phyloP scores from a whole-genome alignment of 2,113 vertebrate species.

The Trematocara macrostoma region DNA sequence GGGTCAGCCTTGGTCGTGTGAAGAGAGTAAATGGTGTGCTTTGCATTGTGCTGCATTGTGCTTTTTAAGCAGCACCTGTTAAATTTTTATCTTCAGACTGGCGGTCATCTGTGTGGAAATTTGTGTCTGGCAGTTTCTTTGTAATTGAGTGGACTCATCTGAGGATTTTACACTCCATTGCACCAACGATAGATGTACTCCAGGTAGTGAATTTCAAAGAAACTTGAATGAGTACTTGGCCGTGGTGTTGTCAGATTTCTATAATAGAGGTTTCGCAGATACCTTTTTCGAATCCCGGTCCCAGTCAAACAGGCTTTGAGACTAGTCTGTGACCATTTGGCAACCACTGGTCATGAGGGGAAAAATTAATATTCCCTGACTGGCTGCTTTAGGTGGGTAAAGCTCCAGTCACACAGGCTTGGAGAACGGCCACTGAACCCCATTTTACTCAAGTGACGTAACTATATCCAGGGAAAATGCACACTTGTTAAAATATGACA shows the following conservation, averaged over 20 bases:
- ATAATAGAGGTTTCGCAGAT: neutral
- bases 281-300: neutral
- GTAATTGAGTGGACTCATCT: neutral
- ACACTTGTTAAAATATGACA: neutral
- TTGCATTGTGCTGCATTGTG: neutral
- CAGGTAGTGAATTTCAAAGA: neutral
- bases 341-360: neutral
- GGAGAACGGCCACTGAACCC: neutral
- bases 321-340: neutral
- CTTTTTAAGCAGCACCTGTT: neutral
- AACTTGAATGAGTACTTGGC: neutral
- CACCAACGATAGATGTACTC: neutral
- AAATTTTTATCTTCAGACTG: neutral
- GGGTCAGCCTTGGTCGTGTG: neutral
- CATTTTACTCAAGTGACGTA: neutral
- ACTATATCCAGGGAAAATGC: neutral
- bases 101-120: neutral
- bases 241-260: neutral
- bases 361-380: neutral
- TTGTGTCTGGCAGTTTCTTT: neutral
- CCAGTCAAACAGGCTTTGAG: neutral
- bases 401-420: neutral
- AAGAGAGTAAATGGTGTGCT: neutral
- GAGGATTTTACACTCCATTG: neutral
- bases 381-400: neutral